Evolutionary conservation across 2,113 vertebrate genomes (phyloP).

Genomic region (Perca flavescens): DNA sequence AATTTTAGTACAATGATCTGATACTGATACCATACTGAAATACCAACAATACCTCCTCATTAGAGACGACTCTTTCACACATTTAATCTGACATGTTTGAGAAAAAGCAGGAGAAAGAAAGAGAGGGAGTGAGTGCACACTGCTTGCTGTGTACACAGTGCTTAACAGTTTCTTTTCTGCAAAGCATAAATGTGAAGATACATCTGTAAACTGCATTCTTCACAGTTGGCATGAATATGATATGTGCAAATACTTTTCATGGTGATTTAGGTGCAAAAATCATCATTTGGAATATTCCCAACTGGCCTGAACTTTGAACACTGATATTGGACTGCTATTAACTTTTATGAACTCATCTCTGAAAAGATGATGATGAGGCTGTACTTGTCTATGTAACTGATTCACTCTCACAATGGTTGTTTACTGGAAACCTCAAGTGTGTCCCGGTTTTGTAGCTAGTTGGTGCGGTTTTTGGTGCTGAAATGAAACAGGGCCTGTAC

Average conservation of each 20-base stretch:
- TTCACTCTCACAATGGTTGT: neutral
- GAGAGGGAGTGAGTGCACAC: neutral
- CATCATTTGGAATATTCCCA: neutral
- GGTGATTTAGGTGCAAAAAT: neutral
- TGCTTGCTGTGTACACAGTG: neutral
- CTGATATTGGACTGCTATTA: neutral
- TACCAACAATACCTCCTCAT: neutral
- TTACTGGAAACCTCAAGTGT: neutral
- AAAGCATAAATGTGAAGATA: too few species aligned
- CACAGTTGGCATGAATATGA: neutral
- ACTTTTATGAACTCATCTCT: neutral
- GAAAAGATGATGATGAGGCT: neutral
- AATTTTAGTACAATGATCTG: neutral
- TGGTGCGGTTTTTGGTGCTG: neutral
- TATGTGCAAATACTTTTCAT: neutral
- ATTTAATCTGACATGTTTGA: constrained; percentile 15
- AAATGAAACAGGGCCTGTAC: neutral
- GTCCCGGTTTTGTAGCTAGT: neutral
- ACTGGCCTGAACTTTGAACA: constrained; percentile 10
- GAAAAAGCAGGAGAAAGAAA: neutral
- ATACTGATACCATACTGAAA: neutral
- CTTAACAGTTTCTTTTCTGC: neutral
- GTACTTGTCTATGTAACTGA: neutral
- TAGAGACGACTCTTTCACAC: neutral
- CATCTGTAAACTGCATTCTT: neutral